Base-by-base conservation (phyloP, 2,888 invertebrate species). In the Adela reaumurella region DNA sequence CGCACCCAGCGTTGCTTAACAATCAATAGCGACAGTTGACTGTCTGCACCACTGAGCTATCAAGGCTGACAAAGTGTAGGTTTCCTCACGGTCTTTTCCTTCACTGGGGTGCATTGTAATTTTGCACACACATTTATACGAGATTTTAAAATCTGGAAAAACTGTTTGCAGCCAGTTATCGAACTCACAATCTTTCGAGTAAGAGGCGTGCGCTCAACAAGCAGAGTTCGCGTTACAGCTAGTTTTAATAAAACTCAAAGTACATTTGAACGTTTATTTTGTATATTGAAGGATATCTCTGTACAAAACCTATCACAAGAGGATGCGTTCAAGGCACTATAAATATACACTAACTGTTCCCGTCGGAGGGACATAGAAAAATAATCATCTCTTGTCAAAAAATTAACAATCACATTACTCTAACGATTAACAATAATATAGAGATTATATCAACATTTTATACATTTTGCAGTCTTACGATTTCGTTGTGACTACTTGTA, bases 231-330 rank as follows among this genome's bases (percentile, higher is more conserved):
- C n/a, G n/a, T n/a, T n/a, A n/a, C n/a, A n/a, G n/a, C n/a, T n/a
- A 24, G 4, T 24, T 24, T 24, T 24, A 47, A 43, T 28, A 49
- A 49, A 41, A 45, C 28, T 17, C 19, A 19, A 3, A 8, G 8
- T 20, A 41, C 4, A 18, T 59, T 61, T 57, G 58, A 47, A 59
- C 35, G 14, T 35, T 35, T 8, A 35, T 35, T 35, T 70, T 74
- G 68, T 70, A 69, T 76, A 74, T 72, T 76, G 68, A 69, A 74
- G 72, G 73, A 69, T 70, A 71, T 74, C 63, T 70, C 73, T 76
- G 68, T 76, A 76, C 74, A 76, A 64, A 67, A 70, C 68, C 65
- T 77, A 77, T 77, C 77, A 77, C 77, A 77, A 70, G 67, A 70
- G 74, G 76, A 76, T 74, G 74, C 69, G 63, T 65, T 62, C 63